A percentile compares a stretch with the other conserved stretches of the same genome.
Evolutionary conservation across 2,797 vertebrate species (phyloP).

Genomic region (Melanotaenia maccullochi): DNA sequence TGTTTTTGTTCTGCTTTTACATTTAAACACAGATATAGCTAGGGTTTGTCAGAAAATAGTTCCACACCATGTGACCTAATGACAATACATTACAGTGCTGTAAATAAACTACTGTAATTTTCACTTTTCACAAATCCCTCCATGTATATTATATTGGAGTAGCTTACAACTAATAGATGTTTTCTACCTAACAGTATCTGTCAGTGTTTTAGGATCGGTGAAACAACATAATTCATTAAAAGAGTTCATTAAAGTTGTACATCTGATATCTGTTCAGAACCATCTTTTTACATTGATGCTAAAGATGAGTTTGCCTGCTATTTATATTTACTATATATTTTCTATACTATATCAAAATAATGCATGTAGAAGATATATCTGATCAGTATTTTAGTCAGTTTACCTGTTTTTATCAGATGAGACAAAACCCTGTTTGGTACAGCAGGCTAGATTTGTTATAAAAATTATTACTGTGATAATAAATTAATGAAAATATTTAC

Average conservation of each 20-base stretch:
- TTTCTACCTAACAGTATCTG: background rate
- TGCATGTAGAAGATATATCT: background rate
- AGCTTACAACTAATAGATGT: background rate
- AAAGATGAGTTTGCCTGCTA: background rate
- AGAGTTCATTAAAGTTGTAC: background rate
- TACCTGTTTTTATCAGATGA: no score
- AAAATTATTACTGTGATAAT: background rate
- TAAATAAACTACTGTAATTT: background rate
- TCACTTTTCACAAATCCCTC: background rate
- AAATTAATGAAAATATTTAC: no score
- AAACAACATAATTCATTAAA: background rate
- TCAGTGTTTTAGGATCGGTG: background rate
- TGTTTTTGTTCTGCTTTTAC: background rate
- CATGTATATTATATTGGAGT: background rate
- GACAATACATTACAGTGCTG: background rate
- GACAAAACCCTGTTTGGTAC: no score
- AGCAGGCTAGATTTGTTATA: no score
- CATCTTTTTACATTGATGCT: background rate
- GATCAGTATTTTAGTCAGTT: background rate
- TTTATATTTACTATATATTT: no score
- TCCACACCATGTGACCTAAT: background rate
- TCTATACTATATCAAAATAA: background rate
- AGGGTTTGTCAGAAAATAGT: background rate
- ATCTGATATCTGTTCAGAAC: background rate
- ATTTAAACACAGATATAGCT: background rate